These are phyloP conservation scores for Sphaerophoria taeniata DNA, from an alignment of 2,888 invertebrate genomes.

Conservation along the genomic window DNA sequence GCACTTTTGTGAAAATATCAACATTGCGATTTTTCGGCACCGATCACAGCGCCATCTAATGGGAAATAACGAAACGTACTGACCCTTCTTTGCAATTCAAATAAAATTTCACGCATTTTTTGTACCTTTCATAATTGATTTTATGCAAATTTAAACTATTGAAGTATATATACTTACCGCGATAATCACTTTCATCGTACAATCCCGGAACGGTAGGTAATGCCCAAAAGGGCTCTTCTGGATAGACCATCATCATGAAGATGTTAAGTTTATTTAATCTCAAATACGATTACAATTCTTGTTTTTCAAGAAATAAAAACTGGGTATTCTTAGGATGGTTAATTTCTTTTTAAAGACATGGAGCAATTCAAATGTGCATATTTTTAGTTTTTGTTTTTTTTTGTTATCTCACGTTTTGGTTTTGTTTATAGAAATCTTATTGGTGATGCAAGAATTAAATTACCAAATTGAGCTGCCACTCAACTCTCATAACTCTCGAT, in stretches of 20 bases:
- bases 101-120: no score
- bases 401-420: not conserved
- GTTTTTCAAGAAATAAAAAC: no score
- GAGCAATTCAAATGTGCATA: not conserved
- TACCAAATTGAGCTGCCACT: not conserved
- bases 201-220: constrained; percentile 82
- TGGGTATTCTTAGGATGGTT: no score
- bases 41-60: no score
- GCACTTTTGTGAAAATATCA: no score
- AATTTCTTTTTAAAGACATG: no score
- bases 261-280: constrained; percentile 44
- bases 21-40: no score
- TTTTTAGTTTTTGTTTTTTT: constrained; percentile 6
- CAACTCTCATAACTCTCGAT: constrained; percentile 8
- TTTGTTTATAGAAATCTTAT: not conserved
- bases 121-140: no score
- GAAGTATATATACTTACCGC: constrained; percentile 78
- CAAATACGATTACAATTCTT: not conserved
- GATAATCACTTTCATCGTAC: constrained; percentile 82
- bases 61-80: no score
- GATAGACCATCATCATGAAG: constrained; percentile 82
- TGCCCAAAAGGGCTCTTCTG: constrained; percentile 83
- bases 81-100: no score
- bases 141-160: no score
- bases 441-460: not conserved